Evolutionary conservation across 2,113 vertebrate species (phyloP), one percentile per base, ranked within the genome.

Genomic region (Uria lomvia): DNA sequence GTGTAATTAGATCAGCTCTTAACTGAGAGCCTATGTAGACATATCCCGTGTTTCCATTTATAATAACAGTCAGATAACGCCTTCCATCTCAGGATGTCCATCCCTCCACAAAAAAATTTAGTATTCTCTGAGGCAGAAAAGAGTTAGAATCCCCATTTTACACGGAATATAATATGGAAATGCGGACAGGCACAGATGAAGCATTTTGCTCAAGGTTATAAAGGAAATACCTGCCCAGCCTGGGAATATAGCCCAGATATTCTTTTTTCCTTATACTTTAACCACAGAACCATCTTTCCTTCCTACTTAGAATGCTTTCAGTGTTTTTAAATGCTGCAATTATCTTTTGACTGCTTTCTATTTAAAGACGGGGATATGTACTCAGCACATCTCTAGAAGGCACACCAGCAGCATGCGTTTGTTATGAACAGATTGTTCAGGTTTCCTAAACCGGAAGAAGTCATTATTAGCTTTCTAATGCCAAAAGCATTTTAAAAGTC

Each of bases 341-440:
- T 95, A 91, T 95, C 79, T 62, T 95, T 94, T 93, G 85, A 65
- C 47, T 75, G 24, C 34, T 89, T 95, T 93, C 95, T 97, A 70
- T 92, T 94, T 95, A 94, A 94, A 94, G 95, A 70, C 3, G 8
- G 40, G 20, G 43, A 52, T 76, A 94, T 70, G 56, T 74, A 85
- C 80, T 92, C 75, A 76, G 88, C 71, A 83, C n/a, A 79, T 82
- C 67, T 94, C 70, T 82, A 43, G 22, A 91, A 94, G 66, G 45
- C 73, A 96, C 43, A 68, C 73, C 73, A 84, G 40, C 60, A 94
- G n/a, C 40, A 68, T 49, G 8, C 18, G 43, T 89, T 94, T 83
- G 27, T 78, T 81, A 56, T 24, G 24, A 88, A 84, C 52, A 89
- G 36, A 79, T 73, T 79, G 67, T 92, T 96, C 62, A 65, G 60